Conservation (phyloP, 2,797 vertebrate genomes). For the Anas capensis region DNA sequence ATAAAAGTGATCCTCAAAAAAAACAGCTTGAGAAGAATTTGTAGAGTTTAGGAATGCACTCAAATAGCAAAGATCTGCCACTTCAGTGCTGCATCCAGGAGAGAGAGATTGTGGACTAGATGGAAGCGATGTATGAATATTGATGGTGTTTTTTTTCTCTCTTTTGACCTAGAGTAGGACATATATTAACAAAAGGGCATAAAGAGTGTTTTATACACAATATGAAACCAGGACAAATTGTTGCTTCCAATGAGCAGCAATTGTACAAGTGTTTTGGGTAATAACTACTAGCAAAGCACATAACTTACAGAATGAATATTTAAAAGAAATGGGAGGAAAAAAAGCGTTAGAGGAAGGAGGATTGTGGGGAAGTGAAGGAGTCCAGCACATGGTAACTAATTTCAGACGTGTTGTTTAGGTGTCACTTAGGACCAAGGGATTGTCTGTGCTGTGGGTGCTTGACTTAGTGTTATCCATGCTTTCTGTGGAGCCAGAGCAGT, state of each 20-base stretch:
- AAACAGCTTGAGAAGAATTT: background rate
- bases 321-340: background rate
- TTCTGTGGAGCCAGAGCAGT: background rate
- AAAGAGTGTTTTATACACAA: background rate
- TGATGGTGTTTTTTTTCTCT: conserved; percentile 17
- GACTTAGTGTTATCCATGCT: background rate
- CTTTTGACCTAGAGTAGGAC: background rate
- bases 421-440: background rate
- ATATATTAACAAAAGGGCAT: background rate
- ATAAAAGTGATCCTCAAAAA: background rate
- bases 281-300: background rate
- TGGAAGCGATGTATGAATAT: background rate
- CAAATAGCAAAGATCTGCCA: background rate
- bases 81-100: background rate
- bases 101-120: background rate
- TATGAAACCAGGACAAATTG: background rate
- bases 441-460: background rate
- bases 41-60: background rate
- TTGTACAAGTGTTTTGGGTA: background rate
- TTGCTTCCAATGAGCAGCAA: background rate
- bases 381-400: background rate
- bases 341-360: background rate
- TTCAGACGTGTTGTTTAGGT: background rate
- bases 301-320: background rate
- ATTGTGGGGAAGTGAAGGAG: background rate